phyloP scores from a whole-genome alignment of 2,888 invertebrate species.

The Pomacea canaliculata region DNA sequence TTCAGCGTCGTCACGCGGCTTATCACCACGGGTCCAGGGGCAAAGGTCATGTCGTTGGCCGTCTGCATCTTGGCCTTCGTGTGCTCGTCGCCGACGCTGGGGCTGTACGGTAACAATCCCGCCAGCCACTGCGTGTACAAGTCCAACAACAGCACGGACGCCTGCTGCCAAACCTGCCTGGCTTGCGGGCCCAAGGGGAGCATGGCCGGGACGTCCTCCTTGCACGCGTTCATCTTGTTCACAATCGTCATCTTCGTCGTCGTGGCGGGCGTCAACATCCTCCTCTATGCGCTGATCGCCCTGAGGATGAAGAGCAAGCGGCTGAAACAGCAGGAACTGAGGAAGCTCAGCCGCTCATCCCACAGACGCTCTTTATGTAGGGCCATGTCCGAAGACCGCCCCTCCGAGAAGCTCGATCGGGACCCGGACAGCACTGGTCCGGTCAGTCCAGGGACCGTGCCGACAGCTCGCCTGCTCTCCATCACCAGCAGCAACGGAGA shows the following conservation, averaged over 20 bases:
- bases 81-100: background rate
- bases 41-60: background rate
- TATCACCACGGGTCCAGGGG: slow-evolving; percentile 7
- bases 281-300: background rate
- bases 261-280: background rate
- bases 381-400: background rate
- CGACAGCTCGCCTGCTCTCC: background rate
- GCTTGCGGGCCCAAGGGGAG: background rate
- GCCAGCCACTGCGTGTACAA: background rate
- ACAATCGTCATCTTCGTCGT: background rate
- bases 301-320: background rate
- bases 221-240: background rate
- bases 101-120: background rate
- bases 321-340: background rate
- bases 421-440: too few relatives aligned
- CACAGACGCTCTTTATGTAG: background rate
- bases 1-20: background rate
- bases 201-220: background rate
- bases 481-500: background rate
- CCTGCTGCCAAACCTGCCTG: background rate
- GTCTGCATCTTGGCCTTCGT: background rate
- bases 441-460: too few relatives aligned
- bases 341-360: background rate
- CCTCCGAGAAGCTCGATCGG: background rate
- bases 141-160: too few relatives aligned